Evolutionary conservation across 1,140 invertebrate species (phyloP).

Genomic region (Heliconius eleuchia): DNA sequence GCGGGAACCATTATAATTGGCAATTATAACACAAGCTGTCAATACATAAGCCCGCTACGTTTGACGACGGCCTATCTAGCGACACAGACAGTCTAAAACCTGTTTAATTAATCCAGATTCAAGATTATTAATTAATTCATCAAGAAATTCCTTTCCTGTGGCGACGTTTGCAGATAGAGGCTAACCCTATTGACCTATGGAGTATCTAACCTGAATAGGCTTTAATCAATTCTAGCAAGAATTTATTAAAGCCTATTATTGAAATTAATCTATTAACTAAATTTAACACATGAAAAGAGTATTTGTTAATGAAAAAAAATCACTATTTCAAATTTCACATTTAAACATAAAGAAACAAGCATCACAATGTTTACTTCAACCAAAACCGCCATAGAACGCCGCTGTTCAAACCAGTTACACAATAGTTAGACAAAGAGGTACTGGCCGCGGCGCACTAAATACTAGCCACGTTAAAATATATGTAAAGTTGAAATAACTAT

Average conservation of each 20-base stretch:
- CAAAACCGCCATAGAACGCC: background rate
- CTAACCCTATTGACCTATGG: constrained; percentile 4
- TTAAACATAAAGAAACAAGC: no score
- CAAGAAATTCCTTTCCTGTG: constrained; percentile 20
- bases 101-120: constrained; percentile 13
- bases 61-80: no score
- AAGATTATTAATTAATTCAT: constrained; percentile 17
- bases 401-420: background rate
- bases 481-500: constrained; percentile 23
- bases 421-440: background rate
- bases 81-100: background rate
- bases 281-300: no score
- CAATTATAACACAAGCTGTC: no score
- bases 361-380: background rate
- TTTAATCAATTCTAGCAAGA: constrained; percentile 13
- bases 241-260: background rate
- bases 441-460: background rate
- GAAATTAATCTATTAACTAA: background rate
- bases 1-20: no score
- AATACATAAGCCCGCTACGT: no score
- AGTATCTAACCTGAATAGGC: constrained; percentile 9
- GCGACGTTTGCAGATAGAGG: constrained; percentile 12
- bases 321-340: no score
- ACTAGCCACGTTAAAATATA: constrained; percentile 12
- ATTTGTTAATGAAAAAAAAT: no score